phyloP scores from a whole-genome alignment of 2,888 invertebrate species.

The Sipha maydis region DNA sequence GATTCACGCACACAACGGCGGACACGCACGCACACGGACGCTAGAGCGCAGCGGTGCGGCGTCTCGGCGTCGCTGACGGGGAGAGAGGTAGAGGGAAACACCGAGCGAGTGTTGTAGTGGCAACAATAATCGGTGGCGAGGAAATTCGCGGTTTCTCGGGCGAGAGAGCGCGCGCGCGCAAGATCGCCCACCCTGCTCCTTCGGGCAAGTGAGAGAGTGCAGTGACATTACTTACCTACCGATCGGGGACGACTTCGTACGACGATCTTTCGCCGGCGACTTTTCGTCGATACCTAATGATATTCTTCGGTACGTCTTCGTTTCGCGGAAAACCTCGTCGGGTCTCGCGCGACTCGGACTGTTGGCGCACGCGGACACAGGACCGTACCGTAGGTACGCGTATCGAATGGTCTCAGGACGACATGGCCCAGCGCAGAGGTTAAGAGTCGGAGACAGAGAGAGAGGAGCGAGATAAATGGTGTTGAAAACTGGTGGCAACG shows the following conservation, averaged over 20 bases:
- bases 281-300: no score
- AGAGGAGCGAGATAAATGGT: background rate
- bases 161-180: background rate
- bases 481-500: background rate
- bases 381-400: no score
- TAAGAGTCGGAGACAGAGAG: no score
- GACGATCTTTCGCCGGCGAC: background rate
- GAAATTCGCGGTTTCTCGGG: background rate
- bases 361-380: no score
- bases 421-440: background rate
- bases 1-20: background rate
- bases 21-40: background rate
- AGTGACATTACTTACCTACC: background rate
- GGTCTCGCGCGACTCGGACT: no score
- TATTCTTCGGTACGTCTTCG: no score
- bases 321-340: no score
- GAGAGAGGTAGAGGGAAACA: background rate
- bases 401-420: background rate
- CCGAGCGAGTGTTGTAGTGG: background rate
- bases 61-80: no score
- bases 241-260: background rate
- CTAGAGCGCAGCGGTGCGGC: background rate
- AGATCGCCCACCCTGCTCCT: background rate
- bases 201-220: background rate
- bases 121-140: background rate